These are phyloP conservation scores for Epistrophe grossulariae DNA, from an alignment of 2,888 invertebrate genomes.

Conservation along the genomic window DNA sequence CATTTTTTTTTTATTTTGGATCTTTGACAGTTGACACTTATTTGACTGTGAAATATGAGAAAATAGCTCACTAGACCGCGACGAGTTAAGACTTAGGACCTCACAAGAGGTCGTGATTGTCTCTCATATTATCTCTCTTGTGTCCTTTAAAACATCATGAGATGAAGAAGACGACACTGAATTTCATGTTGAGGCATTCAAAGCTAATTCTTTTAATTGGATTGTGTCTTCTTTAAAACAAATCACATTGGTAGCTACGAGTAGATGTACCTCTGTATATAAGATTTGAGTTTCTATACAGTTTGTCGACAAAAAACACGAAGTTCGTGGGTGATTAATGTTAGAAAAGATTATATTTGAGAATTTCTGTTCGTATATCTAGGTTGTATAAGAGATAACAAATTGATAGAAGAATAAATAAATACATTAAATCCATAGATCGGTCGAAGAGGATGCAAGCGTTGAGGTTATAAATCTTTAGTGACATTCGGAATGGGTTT, in stretches of 20 bases:
- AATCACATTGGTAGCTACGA: constrained; percentile 11
- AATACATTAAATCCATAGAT: constrained; percentile 19
- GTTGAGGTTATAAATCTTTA: constrained; percentile 29
- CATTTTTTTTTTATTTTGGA: background rate
- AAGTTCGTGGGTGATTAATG: constrained; percentile 49
- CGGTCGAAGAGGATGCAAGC: background rate
- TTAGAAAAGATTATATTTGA: constrained; percentile 12
- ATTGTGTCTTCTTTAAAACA: constrained; percentile 20
- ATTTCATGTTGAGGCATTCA: constrained; percentile 14
- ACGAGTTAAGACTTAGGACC: constrained; percentile 46
- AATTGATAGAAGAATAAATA: constrained; percentile 37
- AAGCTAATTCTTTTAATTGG: constrained; percentile 34
- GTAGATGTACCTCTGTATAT: too few species aligned
- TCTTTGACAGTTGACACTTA: constrained; percentile 38
- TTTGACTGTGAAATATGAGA: constrained; percentile 48
- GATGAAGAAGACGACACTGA: constrained; percentile 1
- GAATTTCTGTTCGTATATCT: constrained; percentile 26
- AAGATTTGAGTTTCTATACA: too few species aligned
- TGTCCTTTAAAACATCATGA: constrained; percentile 2
- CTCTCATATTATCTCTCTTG: constrained; percentile 52
- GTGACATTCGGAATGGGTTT: constrained; percentile 34
- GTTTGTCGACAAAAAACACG: background rate
- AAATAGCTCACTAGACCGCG: constrained; percentile 14
- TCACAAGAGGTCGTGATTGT: constrained; percentile 62
- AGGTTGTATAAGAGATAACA: constrained; percentile 44